A percentile compares a stretch with the other conserved stretches of the same genome.
Conservation (phyloP, 2,797 vertebrate genomes). For the Esox masquinongy region DNA sequence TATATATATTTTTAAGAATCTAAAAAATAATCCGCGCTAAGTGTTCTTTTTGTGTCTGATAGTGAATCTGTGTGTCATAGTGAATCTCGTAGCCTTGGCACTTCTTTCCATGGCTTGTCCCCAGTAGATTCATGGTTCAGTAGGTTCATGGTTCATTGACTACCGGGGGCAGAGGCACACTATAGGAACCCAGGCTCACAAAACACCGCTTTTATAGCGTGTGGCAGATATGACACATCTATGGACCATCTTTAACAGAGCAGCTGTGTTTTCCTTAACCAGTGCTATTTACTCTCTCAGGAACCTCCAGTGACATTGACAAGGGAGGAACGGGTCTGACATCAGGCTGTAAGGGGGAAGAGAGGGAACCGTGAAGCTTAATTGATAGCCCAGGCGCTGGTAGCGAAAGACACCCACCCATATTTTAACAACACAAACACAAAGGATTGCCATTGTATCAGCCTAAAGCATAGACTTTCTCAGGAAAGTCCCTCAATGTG, state of each 20-base stretch:
- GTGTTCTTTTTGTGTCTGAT: constrained; percentile 55
- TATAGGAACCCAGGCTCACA: constrained; percentile 63
- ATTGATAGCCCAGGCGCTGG: constrained; percentile 98
- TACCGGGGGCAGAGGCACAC: constrained; percentile 56
- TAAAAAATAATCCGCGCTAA: not conserved
- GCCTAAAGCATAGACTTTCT: constrained; percentile 81
- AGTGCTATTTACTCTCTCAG: constrained; percentile 90
- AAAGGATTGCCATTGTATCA: constrained; percentile 91
- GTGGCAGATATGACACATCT: constrained; percentile 87
- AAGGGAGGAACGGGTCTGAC: constrained; percentile 66
- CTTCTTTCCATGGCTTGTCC: constrained; percentile 58
- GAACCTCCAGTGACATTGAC: constrained; percentile 85
- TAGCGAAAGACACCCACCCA: constrained; percentile 91
- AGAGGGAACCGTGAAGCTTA: constrained; percentile 78
- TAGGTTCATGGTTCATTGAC: constrained; percentile 65
- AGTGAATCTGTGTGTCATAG: constrained; percentile 53
- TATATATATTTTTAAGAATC: not conserved
- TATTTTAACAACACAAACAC: constrained; percentile 92
- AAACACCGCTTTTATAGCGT: constrained; percentile 68
- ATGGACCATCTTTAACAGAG: constrained; percentile 81
- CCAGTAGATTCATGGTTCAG: constrained; percentile 67
- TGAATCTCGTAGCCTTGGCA: constrained; percentile 18
- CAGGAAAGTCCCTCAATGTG: constrained; percentile 74
- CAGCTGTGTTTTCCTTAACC: constrained; percentile 96
- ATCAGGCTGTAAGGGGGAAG: constrained; percentile 25